phyloP scores from a whole-genome alignment of 2,113 vertebrate species.

The Natator depressus region DNA sequence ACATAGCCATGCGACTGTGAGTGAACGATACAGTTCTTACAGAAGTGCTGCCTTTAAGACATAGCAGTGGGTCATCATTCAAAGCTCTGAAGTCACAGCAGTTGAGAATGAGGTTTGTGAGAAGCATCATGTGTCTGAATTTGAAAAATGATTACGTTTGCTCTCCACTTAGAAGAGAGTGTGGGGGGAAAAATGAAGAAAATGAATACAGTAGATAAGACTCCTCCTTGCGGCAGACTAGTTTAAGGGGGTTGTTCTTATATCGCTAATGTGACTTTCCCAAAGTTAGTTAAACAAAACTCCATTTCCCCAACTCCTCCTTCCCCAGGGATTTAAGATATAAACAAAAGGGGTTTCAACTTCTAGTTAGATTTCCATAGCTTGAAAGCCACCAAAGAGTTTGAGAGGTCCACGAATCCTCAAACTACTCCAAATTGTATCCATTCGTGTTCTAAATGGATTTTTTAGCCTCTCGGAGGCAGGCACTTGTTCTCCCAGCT shows the following conservation, averaged over 20 bases:
- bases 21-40: background rate
- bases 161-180: background rate
- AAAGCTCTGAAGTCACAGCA: background rate
- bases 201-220: background rate
- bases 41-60: background rate
- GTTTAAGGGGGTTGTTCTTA: background rate
- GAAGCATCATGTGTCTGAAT: background rate
- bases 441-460: background rate
- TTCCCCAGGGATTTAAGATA: background rate
- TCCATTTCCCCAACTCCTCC: background rate
- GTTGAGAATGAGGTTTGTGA: background rate
- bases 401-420: background rate
- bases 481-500: background rate
- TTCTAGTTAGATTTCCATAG: background rate
- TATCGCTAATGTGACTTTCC: background rate
- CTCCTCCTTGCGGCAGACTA: background rate
- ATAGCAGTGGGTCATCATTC: background rate
- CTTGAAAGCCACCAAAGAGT: background rate
- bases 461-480: background rate
- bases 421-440: background rate
- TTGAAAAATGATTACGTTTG: background rate
- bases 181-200: accelerated
- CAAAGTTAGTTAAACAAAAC: background rate
- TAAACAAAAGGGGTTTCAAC: background rate
- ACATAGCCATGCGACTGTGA: background rate